A percentile compares a stretch with the other conserved stretches of the same genome.
Evolutionary conservation across 2,797 vertebrate species (phyloP).

Genomic region (Ambastaia sidthimunki): DNA sequence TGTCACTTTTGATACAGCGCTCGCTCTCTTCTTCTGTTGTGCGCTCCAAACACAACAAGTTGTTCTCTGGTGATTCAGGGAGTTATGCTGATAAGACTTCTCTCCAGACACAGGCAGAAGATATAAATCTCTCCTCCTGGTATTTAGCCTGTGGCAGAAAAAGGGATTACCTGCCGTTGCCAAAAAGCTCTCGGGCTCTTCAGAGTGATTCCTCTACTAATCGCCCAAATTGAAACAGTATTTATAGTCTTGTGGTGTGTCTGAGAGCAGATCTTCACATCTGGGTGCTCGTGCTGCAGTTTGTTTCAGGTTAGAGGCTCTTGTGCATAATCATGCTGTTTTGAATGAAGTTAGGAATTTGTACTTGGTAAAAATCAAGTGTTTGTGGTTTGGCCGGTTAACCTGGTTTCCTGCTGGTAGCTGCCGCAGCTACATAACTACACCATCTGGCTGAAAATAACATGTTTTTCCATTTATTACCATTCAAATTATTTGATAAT

Average conservation of each 20-base stretch:
- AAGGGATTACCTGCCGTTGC: conserved; percentile 61
- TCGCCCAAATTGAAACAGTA: conserved; percentile 63
- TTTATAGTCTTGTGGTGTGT: conserved; percentile 61
- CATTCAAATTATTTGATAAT: too few relatives aligned
- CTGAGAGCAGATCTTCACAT: conserved; percentile 61
- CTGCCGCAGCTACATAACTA: too few relatives aligned
- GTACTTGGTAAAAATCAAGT: neutral
- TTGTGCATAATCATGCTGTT: conserved; percentile 9
- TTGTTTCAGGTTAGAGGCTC: conserved; percentile 41
- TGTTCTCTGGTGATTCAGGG: conserved; percentile 36
- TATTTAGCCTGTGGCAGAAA: conserved; percentile 58
- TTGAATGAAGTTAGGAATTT: conserved; percentile 8
- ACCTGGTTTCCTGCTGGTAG: neutral
- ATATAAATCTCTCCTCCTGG: conserved; percentile 62
- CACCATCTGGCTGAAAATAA: too few relatives aligned
- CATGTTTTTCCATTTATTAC: too few relatives aligned
- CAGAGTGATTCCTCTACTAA: conserved; percentile 55
- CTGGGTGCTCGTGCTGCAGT: conserved; percentile 30
- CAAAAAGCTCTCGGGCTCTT: conserved; percentile 53
- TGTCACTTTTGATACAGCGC: neutral
- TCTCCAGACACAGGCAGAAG: conserved; percentile 54
- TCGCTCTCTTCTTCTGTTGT: neutral
- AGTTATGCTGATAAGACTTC: conserved; percentile 60
- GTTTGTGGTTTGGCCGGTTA: neutral
- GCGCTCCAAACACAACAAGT: conserved; percentile 11